Evolutionary conservation across 2,113 vertebrate genomes (phyloP), one percentile per base, ranked within the genome.

Genomic region (Arothron firmamentum): DNA sequence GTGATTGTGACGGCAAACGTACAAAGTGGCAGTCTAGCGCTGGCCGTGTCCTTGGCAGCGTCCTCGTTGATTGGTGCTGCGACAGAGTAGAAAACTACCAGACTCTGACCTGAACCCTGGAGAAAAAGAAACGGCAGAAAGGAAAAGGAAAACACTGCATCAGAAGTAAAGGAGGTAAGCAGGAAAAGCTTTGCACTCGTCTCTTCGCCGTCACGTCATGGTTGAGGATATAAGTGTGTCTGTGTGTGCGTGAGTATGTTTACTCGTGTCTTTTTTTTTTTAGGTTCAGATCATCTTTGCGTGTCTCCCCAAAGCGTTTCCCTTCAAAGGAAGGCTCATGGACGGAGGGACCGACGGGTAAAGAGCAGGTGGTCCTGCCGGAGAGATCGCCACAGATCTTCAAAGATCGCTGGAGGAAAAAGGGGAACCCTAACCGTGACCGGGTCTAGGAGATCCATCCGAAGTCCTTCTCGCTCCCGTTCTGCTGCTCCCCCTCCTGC

Each of bases 391-490:
- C 17, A 52, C 47, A 74, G 86, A 86, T 85, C 85, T 75, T 77
- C 74, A 64, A 70, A 71, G 79, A 74, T 74, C 34, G 64, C 52
- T 75, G 5, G 54, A 58, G 12, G 41, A 76, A 16, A 6, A n/a
- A n/a, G 45, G 20, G 15, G 51, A 57, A 65, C 55, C 41, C 13
- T n/a, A 28, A 28, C 25, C 25, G 25, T 6, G 52, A 15, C 42
- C 17, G 70, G 62, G 74, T 71, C 93, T 98, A 98, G 75, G 96
- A 94, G 89, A 98, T 93, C 96, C 96, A 98, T 59, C 93, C 64
- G 42, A 98, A 98, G 90, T 98, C 95, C 88, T 94, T 94, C 78
- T 96, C 93, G 0, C 91, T 90, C n/a, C 90, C 92, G 28, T 91
- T 90, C 7, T 90, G 87, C 84, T 92, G 93, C 66, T 91, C 92